Conservation (phyloP, 30 jellyfish, hydroid and myxozoan genomes). For the Chrysaora quinquecirrha region DNA sequence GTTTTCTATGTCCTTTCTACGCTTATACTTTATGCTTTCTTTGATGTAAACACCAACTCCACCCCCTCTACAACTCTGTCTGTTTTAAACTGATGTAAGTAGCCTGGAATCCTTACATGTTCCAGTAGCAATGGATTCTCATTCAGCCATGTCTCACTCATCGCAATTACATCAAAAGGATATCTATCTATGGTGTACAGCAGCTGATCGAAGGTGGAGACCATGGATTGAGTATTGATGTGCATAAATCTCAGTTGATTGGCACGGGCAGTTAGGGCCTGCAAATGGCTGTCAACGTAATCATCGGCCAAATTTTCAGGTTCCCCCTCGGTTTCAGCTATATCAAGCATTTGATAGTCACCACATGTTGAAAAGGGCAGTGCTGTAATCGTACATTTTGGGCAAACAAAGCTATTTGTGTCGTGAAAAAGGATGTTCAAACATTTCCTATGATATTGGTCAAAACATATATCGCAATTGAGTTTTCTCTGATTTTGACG, state of each 20-base stretch:
- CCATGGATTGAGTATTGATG: slow-evolving; percentile 22
- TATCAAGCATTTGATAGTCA: slow-evolving; percentile 19
- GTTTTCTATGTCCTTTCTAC: slow-evolving; percentile 26
- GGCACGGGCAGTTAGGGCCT: slow-evolving; percentile 20
- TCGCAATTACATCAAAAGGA: slow-evolving; percentile 1
- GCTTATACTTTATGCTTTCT: slow-evolving; percentile 17
- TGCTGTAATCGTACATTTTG: slow-evolving; percentile 19
- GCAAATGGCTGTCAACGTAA: slow-evolving; percentile 28
- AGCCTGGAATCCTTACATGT: slow-evolving; percentile 38
- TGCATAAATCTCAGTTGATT: slow-evolving; percentile 21
- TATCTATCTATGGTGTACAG: slow-evolving; percentile 1
- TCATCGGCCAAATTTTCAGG: slow-evolving; percentile 9
- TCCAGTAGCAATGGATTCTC: slow-evolving; percentile 34
- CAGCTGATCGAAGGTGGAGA: slow-evolving; percentile 28
- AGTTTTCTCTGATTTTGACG: slow-evolving; percentile 7
- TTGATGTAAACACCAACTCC: slow-evolving; percentile 54
- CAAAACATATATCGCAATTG: slow-evolving; percentile 24
- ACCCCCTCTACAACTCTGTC: slow-evolving; percentile 51
- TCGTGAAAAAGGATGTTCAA: too few species aligned
- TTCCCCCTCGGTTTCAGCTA: slow-evolving; percentile 23
- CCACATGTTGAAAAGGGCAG: slow-evolving; percentile 31
- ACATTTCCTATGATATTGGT: slow-evolving; percentile 15
- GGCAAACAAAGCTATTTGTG: too few species aligned
- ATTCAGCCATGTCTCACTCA: slow-evolving; percentile 18
- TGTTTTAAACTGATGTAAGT: slow-evolving; percentile 22